These are phyloP conservation scores for Pampus argenteus DNA, from an alignment of 2,797 vertebrate genomes.

Conservation along the genomic window DNA sequence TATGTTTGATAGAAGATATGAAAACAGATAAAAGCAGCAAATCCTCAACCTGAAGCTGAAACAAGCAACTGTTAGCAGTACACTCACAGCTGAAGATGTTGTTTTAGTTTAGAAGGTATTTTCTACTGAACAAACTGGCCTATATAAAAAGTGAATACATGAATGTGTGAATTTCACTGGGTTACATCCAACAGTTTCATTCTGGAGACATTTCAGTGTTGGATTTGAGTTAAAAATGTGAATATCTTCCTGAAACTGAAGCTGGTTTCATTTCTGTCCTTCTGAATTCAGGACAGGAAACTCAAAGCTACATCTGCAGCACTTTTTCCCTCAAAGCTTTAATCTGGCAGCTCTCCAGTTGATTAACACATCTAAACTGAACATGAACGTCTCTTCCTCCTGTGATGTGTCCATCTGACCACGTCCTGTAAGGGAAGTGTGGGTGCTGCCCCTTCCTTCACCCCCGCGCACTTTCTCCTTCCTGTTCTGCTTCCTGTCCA, in stretches of 20 bases:
- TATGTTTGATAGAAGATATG: too few species aligned
- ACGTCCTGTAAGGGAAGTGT: constrained; percentile 79
- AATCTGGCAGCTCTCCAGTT: constrained; percentile 15
- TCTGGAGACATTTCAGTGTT: too few species aligned
- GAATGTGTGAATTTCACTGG: too few species aligned
- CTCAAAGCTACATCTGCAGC: background rate
- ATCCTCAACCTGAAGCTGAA: too few species aligned
- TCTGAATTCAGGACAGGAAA: background rate
- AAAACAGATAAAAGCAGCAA: too few species aligned
- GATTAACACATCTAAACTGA: constrained; percentile 2
- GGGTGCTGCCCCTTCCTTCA: constrained; percentile 63
- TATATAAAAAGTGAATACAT: too few species aligned
- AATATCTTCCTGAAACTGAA: background rate
- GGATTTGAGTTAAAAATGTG: background rate
- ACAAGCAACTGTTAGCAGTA: too few species aligned
- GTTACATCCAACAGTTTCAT: too few species aligned
- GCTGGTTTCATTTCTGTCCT: background rate
- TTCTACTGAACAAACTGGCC: too few species aligned
- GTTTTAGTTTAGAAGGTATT: too few species aligned
- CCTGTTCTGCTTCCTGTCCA: constrained; percentile 80
- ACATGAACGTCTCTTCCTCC: constrained; percentile 20
- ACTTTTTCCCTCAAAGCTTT: background rate
- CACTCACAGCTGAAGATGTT: too few species aligned
- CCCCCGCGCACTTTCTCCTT: constrained; percentile 69
- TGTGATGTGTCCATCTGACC: constrained; percentile 43